phyloP scores from a whole-genome alignment of 2,888 invertebrate genomes.

The Elaeidobius kamerunicus region DNA sequence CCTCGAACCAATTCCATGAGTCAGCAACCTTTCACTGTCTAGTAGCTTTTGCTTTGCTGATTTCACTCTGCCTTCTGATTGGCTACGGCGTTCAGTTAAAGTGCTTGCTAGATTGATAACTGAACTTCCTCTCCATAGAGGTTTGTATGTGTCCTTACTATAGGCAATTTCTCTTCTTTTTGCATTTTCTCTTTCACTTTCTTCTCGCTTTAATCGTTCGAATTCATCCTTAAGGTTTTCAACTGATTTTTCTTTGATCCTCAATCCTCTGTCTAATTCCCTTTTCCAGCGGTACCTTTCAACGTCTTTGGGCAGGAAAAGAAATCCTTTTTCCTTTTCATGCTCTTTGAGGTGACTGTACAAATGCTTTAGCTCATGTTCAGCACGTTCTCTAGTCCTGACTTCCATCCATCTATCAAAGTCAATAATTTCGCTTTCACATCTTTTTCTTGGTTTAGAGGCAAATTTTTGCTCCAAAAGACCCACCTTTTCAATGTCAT shows the following conservation, averaged over 20 bases:
- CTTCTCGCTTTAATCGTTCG: slow-evolving; percentile 58
- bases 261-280: slow-evolving; percentile 70
- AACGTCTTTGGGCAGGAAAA: slow-evolving; percentile 74
- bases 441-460: slow-evolving; percentile 67
- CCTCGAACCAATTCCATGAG: slow-evolving; percentile 66
- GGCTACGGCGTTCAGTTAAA: slow-evolving; percentile 61
- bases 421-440: slow-evolving; percentile 78
- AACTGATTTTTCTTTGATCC: slow-evolving; percentile 82
- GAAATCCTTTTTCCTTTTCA: slow-evolving; percentile 78
- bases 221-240: slow-evolving; percentile 80
- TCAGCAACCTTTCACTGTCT: slow-evolving; percentile 44
- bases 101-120: slow-evolving; percentile 75
- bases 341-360: slow-evolving; percentile 73
- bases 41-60: slow-evolving; percentile 34
- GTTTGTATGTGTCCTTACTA: slow-evolving; percentile 69
- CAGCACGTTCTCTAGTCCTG: slow-evolving; percentile 74
- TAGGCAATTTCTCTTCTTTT: slow-evolving; percentile 49
- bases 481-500: slow-evolving; percentile 79
- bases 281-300: slow-evolving; percentile 75
- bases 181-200: slow-evolving; percentile 52
- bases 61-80: slow-evolving; percentile 46
- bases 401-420: slow-evolving; percentile 85
- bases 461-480: slow-evolving; percentile 77
- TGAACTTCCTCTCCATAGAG: slow-evolving; percentile 79
- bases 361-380: slow-evolving; percentile 74